These are phyloP conservation scores for Drosophila prolongata DNA, from an alignment of 2,888 invertebrate species.

Conservation along the genomic window DNA sequence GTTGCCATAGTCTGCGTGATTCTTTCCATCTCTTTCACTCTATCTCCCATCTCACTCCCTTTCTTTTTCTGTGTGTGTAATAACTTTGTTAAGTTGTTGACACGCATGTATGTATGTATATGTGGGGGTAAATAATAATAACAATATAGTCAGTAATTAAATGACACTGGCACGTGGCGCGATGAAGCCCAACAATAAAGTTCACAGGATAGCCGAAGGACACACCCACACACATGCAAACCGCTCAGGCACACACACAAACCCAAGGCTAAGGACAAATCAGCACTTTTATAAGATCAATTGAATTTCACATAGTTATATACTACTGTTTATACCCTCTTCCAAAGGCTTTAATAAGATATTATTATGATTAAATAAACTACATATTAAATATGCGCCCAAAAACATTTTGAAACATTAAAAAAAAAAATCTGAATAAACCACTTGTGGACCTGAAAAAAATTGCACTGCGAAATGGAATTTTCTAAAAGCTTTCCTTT, in stretches of 20 bases:
- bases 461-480: too few species aligned
- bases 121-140: constrained; percentile 55
- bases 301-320: too few species aligned
- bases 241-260: not conserved
- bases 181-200: constrained; percentile 22
- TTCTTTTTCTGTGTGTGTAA: constrained; percentile 51
- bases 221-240: not conserved
- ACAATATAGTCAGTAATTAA: constrained; percentile 76
- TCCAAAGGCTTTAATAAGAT: not conserved
- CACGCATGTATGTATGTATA: constrained; percentile 42
- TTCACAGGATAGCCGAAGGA: constrained; percentile 18
- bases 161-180: constrained; percentile 63
- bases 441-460: too few species aligned
- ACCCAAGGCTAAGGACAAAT: constrained; percentile 10
- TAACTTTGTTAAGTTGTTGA: constrained; percentile 74
- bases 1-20: constrained; percentile 37
- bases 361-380: too few species aligned
- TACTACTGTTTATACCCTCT: not conserved
- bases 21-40: not conserved
- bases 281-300: constrained; percentile 4
- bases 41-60: not conserved
- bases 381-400: too few species aligned
- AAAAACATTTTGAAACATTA: too few species aligned
- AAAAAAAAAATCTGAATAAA: too few species aligned
- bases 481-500: too few species aligned